Evolutionary conservation across 2,113 vertebrate genomes (phyloP).

Genomic region (Caracal caracal): DNA sequence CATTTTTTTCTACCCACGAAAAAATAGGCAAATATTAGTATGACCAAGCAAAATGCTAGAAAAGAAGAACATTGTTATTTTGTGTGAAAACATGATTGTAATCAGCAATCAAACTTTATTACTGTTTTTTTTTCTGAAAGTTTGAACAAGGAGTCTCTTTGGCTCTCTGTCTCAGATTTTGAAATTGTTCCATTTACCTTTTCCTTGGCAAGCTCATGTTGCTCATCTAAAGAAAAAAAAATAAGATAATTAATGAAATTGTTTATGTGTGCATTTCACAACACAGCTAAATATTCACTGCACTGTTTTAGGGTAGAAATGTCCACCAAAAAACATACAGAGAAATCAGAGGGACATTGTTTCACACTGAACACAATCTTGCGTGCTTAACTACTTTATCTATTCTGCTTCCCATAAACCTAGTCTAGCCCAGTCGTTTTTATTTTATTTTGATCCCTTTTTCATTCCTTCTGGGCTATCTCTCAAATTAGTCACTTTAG

Average conservation of each 20-base stretch:
- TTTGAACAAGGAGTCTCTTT: background rate
- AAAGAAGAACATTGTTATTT: background rate
- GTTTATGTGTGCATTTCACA: constrained; percentile 29
- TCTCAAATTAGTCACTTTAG: constrained; percentile 51
- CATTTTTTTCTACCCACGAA: background rate
- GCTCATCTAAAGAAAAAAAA: background rate
- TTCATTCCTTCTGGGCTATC: background rate
- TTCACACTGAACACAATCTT: constrained; percentile 20
- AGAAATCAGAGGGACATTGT: background rate
- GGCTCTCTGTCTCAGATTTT: background rate
- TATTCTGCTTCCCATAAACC: constrained; percentile 23
- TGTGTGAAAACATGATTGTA: background rate
- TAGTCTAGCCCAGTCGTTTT: constrained; percentile 17
- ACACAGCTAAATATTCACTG: constrained; percentile 32
- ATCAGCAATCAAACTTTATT: background rate
- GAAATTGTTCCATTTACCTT: background rate
- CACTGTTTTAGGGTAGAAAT: constrained; percentile 20
- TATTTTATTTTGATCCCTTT: background rate
- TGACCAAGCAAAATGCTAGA: background rate
- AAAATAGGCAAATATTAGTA: background rate
- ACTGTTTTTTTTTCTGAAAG: background rate
- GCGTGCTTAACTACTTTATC: background rate
- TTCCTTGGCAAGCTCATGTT: background rate
- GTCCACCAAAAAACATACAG: background rate
- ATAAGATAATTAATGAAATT: constrained; percentile 43